Conservation (phyloP, 2,113 vertebrate species). For the Heptranchias perlo region DNA sequence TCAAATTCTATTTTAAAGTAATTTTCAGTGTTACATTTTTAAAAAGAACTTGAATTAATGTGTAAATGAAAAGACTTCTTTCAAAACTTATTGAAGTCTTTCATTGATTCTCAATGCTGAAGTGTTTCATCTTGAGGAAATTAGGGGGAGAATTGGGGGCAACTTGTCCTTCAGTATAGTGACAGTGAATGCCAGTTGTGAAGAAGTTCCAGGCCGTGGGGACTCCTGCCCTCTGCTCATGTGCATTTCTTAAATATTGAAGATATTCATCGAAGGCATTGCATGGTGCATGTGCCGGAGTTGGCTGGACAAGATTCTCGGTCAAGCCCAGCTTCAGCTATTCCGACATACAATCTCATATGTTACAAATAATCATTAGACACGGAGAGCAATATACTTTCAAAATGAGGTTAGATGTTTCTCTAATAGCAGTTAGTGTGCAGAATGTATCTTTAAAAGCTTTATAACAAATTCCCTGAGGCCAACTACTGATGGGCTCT, state of each 20-base stretch:
- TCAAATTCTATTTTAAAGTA: background rate
- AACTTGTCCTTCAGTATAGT: background rate
- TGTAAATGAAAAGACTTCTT: background rate
- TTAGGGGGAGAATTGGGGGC: background rate
- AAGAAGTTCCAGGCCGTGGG: background rate
- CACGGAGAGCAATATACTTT: background rate
- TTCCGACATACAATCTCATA: background rate
- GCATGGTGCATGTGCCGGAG: background rate
- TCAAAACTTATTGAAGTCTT: background rate
- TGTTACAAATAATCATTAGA: background rate
- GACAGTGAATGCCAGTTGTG: too few species aligned
- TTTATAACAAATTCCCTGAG: constrained; percentile 17
- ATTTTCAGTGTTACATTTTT: background rate
- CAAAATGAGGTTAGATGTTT: constrained; percentile 10
- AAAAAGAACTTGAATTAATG: background rate
- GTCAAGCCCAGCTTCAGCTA: background rate
- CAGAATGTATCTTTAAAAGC: constrained; percentile 17
- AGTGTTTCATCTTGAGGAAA: background rate
- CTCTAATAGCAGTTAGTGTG: background rate
- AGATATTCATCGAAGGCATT: background rate
- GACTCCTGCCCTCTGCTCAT: background rate
- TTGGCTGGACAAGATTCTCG: background rate
- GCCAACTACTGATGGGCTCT: background rate
- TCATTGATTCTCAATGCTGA: background rate
- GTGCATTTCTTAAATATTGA: background rate